Evolutionary conservation across 2,888 invertebrate species (phyloP), one percentile per base, ranked within the genome.

Genomic region (Plagodis pulveraria): DNA sequence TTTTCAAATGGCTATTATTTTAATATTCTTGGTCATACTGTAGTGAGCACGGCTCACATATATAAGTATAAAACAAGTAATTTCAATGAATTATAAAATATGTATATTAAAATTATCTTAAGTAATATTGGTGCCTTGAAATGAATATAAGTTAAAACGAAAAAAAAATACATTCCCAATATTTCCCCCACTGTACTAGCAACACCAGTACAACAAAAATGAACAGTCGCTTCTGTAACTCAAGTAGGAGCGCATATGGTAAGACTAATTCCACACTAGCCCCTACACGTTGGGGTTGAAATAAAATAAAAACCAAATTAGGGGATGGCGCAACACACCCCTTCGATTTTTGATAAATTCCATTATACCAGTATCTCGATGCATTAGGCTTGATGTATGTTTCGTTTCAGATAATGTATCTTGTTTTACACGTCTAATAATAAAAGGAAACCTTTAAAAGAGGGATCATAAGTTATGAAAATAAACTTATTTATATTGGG

Each of bases 261-360:
- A 87, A 86, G 86, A 86, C 91, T 92, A 92, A 92, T 92, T 91
- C 89, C 80, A 61, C 80, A 80, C 81, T 74, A 76, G 84, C 86
- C 83, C 74, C 67, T 52, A 50, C 38, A 70, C 67, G 71, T 74
- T 78, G 86, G 89, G 90, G 89, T 85, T 82, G 77, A 82, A 85
- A 87, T 87, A 89, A 88, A 90, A 88, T 89, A 89, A 88, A 91
- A 91, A 89, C 84, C 81, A 86, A 91, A 91, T 90, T 87, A 89
- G 90, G 91, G 91, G 91, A 91, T 91, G 90, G 88, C 80, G 91
- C 84, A 89, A 89, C 86, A 84, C 91, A 91, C 92, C 92, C 93
- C 91, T 89, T 89, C 90, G 90, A 91, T 92, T 89, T 87, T 83
- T 86, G 89, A 89, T 90, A 88, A 86, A 91, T 91, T 91, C 91